Conservation (phyloP, 1,140 invertebrate genomes). For the Schlechtendalia chinensis region DNA sequence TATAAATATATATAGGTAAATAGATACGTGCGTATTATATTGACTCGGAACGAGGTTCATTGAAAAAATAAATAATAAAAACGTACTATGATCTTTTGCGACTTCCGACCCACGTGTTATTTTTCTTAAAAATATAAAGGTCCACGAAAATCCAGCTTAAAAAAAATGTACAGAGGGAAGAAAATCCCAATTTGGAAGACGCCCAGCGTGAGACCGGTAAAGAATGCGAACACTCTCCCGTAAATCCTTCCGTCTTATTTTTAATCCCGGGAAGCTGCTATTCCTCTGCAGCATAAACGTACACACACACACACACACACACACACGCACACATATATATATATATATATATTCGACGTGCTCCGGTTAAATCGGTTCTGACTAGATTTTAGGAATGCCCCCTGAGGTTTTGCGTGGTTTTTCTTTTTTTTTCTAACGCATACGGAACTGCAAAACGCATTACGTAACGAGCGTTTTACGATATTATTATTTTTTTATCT, state of each 20-base stretch:
- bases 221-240: neutral
- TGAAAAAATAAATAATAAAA: neutral
- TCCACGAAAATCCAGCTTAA: neutral
- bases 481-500: too few species aligned
- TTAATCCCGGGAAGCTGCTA: neutral
- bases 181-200: constrained; percentile 25
- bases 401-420: neutral
- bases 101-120: too few species aligned
- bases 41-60: neutral
- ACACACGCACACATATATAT: neutral
- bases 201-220: neutral
- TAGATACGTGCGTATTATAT: too few species aligned
- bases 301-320: neutral
- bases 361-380: neutral
- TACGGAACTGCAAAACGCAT: neutral
- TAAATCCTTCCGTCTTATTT: neutral
- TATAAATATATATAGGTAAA: too few species aligned
- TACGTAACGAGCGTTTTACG: neutral
- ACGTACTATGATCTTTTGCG: neutral
- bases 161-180: neutral
- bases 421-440: neutral
- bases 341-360: neutral
- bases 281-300: too few species aligned
- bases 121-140: neutral
- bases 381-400: neutral